These are phyloP conservation scores for Phrynocephalus guinanensis DNA, from an alignment of 2,797 vertebrate species.

Conservation along the genomic window DNA sequence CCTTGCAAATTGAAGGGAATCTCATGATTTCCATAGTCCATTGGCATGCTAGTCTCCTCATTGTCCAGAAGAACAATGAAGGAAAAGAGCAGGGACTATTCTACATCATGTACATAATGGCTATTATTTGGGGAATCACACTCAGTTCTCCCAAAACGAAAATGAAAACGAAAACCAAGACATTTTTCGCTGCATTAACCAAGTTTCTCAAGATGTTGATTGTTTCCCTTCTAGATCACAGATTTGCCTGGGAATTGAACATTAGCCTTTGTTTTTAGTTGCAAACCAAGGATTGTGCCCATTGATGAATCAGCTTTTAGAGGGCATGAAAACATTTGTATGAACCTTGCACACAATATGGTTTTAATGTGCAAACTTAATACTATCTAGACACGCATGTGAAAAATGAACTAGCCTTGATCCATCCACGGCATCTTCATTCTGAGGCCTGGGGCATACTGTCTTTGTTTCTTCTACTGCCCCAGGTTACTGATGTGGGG, in stretches of 20 bases:
- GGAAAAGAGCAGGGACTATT: too few relatives aligned
- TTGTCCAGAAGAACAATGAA: too few relatives aligned
- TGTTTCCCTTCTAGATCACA: neutral
- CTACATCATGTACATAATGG: neutral
- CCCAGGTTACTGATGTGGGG: neutral
- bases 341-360: neutral
- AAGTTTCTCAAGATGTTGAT: neutral
- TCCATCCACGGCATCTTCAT: neutral
- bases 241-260: neutral
- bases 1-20: too few relatives aligned
- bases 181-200: neutral
- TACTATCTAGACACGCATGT: neutral
- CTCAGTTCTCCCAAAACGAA: neutral
- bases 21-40: too few relatives aligned
- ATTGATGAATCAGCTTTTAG: neutral
- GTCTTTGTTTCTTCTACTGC: constrained; percentile 4
- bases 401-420: neutral
- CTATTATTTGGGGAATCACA: neutral
- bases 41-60: too few relatives aligned
- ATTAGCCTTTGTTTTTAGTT: neutral
- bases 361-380: neutral
- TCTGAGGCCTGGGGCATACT: neutral
- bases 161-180: neutral
- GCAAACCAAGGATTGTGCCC: neutral
- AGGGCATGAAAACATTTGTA: neutral